These are phyloP conservation scores for Buathra laborator DNA, from an alignment of 2,888 invertebrate genomes.

Conservation along the genomic window DNA sequence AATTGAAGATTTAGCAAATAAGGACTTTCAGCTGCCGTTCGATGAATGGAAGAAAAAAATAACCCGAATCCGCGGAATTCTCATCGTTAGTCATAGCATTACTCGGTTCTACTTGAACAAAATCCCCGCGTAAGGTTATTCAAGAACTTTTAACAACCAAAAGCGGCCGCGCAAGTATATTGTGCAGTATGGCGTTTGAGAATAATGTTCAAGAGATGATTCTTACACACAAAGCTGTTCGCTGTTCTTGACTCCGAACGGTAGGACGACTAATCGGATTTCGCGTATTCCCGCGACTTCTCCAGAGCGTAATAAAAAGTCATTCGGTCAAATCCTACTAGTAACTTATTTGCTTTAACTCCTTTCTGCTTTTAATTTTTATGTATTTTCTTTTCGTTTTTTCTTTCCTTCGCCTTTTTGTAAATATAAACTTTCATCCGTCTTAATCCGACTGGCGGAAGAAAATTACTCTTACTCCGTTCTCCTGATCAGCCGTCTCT, in stretches of 20 bases:
- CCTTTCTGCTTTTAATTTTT: constrained; percentile 17
- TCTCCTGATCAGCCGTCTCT: background rate
- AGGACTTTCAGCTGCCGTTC: constrained; percentile 35
- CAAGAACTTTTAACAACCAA: constrained; percentile 57
- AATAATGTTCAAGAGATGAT: constrained; percentile 7
- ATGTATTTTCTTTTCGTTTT: background rate
- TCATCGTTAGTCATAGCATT: constrained; percentile 72
- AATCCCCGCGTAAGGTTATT: constrained; percentile 52
- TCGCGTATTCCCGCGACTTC: constrained; percentile 51
- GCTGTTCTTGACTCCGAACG: constrained; percentile 1
- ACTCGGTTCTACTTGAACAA: constrained; percentile 51
- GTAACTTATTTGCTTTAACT: constrained; percentile 59
- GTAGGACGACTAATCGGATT: constrained; percentile 69
- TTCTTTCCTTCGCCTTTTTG: background rate
- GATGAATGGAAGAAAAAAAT: constrained; percentile 48
- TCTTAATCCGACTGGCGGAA: constrained; percentile 49
- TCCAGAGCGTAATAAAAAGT: constrained; percentile 41
- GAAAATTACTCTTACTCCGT: constrained; percentile 28
- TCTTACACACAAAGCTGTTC: constrained; percentile 7
- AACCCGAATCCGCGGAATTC: constrained; percentile 26
- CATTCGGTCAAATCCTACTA: constrained; percentile 52
- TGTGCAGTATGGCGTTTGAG: background rate
- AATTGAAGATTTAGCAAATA: constrained; percentile 16
- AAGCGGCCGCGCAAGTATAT: background rate
- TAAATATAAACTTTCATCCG: constrained; percentile 45